Conservation (phyloP, 92 coral and sea anemone species). For the Ricordea florida region DNA sequence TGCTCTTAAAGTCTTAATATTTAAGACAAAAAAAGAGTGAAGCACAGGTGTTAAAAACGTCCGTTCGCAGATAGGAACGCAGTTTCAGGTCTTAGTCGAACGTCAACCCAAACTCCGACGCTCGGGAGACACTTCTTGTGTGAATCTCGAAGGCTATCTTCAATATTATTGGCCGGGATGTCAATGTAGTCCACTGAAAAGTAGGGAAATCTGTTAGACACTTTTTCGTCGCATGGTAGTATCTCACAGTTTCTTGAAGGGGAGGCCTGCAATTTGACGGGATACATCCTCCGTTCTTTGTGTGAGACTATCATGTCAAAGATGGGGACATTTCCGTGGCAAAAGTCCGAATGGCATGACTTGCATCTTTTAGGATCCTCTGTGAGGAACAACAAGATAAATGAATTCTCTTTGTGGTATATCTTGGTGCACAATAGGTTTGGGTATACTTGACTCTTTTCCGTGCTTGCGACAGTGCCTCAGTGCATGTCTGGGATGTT, state of each 20-base stretch:
- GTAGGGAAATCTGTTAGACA: conserved; percentile 42
- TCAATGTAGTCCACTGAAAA: neutral
- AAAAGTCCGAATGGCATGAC: conserved; percentile 26
- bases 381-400: conserved; percentile 12
- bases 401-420: conserved; percentile 20
- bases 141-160: no score
- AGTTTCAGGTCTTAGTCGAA: no score
- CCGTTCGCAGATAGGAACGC: no score
- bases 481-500: neutral
- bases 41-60: no score
- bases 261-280: conserved; percentile 30
- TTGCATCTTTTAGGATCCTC: conserved; percentile 14
- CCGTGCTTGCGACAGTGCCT: neutral
- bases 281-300: conserved; percentile 42
- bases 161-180: no score
- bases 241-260: conserved; percentile 12
- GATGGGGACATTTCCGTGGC: neutral
- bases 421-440: neutral
- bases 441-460: neutral
- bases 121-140: no score
- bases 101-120: no score
- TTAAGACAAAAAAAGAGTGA: no score
- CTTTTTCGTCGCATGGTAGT: conserved; percentile 14
- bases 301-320: conserved; percentile 29
- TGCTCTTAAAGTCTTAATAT: no score